Base-by-base conservation (phyloP, 2,888 invertebrate species). In the Himalopsyche japonica region DNA sequence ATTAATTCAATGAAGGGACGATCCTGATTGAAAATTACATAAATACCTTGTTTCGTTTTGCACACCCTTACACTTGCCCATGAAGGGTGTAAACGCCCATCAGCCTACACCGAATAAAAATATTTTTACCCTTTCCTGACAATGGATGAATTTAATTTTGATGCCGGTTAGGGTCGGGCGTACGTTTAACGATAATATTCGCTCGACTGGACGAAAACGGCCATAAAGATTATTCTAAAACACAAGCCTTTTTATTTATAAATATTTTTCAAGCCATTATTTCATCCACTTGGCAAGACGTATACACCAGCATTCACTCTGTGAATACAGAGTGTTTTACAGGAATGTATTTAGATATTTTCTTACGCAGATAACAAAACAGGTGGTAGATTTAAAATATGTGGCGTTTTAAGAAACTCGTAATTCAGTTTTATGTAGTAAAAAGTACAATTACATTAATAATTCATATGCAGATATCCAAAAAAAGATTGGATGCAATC, bases 111-210 rank as follows among this genome's bases (percentile, higher is more conserved):
- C 48, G 64, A 76, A 84, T 81, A 84, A 84, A 84, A 84, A 84
- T 84, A 76, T 83, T 76, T 80, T 80, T 76, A 76, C 80, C 80
- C 70, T 32, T 47, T 77, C 78, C 76, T 57, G 81, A 81, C 84
- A 81, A 84, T 84, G 81, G 84, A 81, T 81, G 84, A 84, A 81
- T 84, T 84, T 76, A 80, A 81, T 81, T 84, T 84, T 81, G 84
- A 81, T 78, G 84, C 78, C 77, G 84, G 81, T 64, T 78, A 64
- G 49, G 81, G 76, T 76, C 27, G 70, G 78, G 78, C 47, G 34
- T 81, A 43, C 76, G 81, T 81, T 81, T 48, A 81, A 76, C 81
- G 81, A 76, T 76, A 76, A 81, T 81, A 76, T 76, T 81, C 81
- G 81, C 76, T 81, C 81, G 76, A 32, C 47, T 76, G 81, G 76